Evolutionary conservation across 30 jellyfish, hydroid and myxozoan species (phyloP).

Genomic region (Aurelia coerulea): DNA sequence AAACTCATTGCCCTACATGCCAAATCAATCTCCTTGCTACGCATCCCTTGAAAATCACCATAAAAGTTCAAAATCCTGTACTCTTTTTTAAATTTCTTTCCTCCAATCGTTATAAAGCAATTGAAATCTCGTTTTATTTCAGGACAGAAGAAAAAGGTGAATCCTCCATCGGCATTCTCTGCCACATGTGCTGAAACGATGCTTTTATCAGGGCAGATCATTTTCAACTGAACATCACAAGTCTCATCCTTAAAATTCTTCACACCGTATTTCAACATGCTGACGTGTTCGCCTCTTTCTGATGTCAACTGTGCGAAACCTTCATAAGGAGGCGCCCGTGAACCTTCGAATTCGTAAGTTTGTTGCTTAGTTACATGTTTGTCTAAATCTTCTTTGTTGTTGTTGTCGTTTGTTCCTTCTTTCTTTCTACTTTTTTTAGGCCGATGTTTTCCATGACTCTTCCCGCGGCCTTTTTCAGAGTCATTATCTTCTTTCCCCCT

Average conservation of each 20-base stretch:
- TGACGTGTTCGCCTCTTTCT: constrained; percentile 72
- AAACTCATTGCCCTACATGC: constrained; percentile 96
- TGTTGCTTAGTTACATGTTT: not conserved
- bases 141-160: constrained; percentile 94
- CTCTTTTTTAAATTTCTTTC: constrained; percentile 78
- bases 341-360: constrained; percentile 37
- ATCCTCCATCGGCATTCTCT: constrained; percentile 88
- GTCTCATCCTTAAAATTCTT: constrained; percentile 58
- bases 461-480: not conserved
- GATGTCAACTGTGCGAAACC: constrained; percentile 60
- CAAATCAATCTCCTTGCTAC: constrained; percentile 81
- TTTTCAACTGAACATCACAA: constrained; percentile 71
- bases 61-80: constrained; percentile 77
- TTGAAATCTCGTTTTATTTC: constrained; percentile 78
- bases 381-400: not conserved
- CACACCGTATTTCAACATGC: constrained; percentile 51
- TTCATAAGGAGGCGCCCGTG: constrained; percentile 44
- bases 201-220: constrained; percentile 94
- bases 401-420: not conserved
- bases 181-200: constrained; percentile 96
- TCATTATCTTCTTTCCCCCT: not conserved
- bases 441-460: not conserved
- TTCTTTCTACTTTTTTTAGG: not conserved
- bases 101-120: constrained; percentile 79
- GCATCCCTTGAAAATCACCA: constrained; percentile 85